These are phyloP conservation scores for Arvicanthis niloticus DNA, from an alignment of 2,113 vertebrate genomes.

Conservation along the genomic window DNA sequence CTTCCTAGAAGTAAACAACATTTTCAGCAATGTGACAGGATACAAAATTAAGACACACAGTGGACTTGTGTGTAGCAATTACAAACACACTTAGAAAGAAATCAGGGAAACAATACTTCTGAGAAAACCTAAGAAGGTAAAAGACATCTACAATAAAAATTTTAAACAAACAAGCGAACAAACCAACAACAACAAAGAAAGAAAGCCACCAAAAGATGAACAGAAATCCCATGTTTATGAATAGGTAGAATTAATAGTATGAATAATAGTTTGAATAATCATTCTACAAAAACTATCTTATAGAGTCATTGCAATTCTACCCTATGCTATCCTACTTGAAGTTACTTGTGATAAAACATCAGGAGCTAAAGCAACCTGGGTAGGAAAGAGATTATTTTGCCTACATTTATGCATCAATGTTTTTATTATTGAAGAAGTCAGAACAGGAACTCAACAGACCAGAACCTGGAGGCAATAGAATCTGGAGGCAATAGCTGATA, in stretches of 20 bases:
- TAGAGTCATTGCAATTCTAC: neutral
- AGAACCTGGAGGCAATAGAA: neutral
- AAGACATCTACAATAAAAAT: neutral
- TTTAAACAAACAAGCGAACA: too few relatives aligned
- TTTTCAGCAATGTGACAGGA: neutral
- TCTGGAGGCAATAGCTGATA: neutral
- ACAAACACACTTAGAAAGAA: neutral
- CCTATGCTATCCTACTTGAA: neutral
- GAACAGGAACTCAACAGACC: neutral
- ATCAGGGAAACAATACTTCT: neutral
- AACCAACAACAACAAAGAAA: neutral
- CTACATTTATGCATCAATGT: neutral
- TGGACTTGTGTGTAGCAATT: neutral
- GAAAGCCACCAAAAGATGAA: neutral
- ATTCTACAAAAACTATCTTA: neutral
- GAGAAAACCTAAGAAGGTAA: neutral
- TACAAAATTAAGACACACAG: neutral
- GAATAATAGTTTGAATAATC: neutral
- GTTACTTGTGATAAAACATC: neutral
- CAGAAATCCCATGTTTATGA: neutral
- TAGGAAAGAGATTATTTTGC: neutral
- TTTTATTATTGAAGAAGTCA: neutral
- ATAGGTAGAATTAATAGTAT: neutral
- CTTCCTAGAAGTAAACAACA: neutral
- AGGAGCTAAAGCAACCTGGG: neutral